Evolutionary conservation across 2,888 invertebrate species (phyloP), one percentile per base, ranked within the genome.

Genomic region (Phengaris alcon): DNA sequence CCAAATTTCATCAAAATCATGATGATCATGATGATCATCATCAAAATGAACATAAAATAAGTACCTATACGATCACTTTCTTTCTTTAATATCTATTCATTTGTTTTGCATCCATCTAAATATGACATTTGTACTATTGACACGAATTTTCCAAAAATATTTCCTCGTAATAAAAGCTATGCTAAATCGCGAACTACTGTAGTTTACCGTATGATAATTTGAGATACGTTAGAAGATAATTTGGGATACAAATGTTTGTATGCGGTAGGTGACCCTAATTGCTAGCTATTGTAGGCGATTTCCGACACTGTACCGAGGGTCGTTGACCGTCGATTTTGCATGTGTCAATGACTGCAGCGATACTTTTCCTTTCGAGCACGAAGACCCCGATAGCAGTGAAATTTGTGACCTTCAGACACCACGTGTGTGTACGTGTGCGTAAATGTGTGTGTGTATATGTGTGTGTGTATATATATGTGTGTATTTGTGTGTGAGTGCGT

Each of bases 261-360:
- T 86, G 85, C 79, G 77, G 80, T 78, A 74, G 75, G 79, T 79
- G 80, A 85, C 86, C 84, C 86, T 85, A 69, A 69, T 82, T 84
- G 84, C 85, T 87, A 86, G 87, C 86, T 87, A 85, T 85, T 86
- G 84, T 86, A 86, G 85, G 86, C 85, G 88, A 92, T 90, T 93
- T 93, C 93, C 92, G 91, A 90, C 92, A 91, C 90, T 92, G 90
- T 91, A 91, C 35, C 90, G 89, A 86, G 83, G 84, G 84, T 91
- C 91, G 85, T 87, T 87, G 91, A 90, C 92, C 92, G 86, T 85
- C 87, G 85, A 85, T 91, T 93, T 92, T 93, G 92, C 93, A 93
- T 92, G 91, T 91, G 93, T 93, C 93, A 92, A 87, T 92, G 93
- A 93, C 93, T 87, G 89, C 87, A 88, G 84, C 85, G 87, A 87